Percentiles rank a stretch among this genome's conserved stretches.
phyloP scores from a whole-genome alignment of 2,797 vertebrate species.

The Channallabes apus region DNA sequence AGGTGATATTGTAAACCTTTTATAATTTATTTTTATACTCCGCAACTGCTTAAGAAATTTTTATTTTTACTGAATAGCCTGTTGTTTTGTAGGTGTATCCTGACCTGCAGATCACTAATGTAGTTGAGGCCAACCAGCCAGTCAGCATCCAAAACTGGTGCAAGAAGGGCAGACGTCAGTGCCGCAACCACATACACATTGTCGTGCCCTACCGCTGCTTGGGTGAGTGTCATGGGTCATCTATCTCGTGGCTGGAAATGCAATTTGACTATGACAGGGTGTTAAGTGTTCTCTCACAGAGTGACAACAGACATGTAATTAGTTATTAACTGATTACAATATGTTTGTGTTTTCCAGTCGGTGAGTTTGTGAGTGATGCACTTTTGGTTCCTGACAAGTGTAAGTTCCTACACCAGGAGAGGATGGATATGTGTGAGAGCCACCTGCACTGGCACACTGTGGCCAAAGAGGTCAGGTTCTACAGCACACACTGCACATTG shows the following conservation, averaged over 20 bases:
- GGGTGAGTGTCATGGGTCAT: conserved; percentile 69
- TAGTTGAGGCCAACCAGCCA: conserved; percentile 93
- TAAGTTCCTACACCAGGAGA: conserved; percentile 96
- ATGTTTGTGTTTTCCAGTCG: conserved; percentile 73
- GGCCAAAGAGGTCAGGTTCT: conserved; percentile 76
- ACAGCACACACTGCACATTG: too few relatives aligned
- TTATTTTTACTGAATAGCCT: not conserved
- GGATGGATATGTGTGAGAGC: conserved; percentile 96
- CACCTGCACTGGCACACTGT: conserved; percentile 98
- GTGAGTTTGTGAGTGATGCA: conserved; percentile 96
- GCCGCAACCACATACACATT: conserved; percentile 86
- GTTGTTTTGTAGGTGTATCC: conserved; percentile 84
- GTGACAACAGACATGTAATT: not conserved
- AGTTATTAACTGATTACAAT: not conserved
- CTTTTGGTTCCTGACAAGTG: conserved; percentile 97
- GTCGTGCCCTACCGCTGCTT: conserved; percentile 96
- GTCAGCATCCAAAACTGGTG: conserved; percentile 92
- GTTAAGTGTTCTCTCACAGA: not conserved
- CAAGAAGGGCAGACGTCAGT: conserved; percentile 87
- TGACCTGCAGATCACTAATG: conserved; percentile 93
- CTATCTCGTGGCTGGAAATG: not conserved
- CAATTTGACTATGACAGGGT: not conserved
- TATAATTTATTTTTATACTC: not conserved
- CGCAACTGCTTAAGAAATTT: not conserved
- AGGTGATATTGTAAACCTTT: not conserved